Conservation (phyloP, 64 coral and sea anemone genomes). For the Cladopsammia gracilis region DNA sequence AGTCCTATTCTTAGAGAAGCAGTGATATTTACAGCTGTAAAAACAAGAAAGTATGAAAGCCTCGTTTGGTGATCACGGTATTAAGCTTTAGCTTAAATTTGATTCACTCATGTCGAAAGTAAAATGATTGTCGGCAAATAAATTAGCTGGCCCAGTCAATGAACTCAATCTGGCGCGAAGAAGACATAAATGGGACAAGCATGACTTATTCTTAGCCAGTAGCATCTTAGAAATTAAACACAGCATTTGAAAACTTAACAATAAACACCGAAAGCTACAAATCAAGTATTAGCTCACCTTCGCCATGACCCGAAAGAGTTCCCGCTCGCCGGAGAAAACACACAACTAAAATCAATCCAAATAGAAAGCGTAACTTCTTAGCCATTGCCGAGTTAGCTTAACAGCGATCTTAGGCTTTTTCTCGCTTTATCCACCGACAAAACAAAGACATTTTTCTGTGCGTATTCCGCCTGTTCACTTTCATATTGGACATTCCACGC, state of each 20-base stretch:
- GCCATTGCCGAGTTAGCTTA: background rate
- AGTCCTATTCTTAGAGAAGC: background rate
- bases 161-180: slow-evolving; percentile 6
- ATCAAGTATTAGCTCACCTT: slow-evolving; percentile 10
- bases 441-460: background rate
- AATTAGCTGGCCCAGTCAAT: background rate
- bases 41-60: background rate
- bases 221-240: too few species aligned
- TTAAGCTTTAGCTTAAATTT: background rate
- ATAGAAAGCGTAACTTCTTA: background rate
- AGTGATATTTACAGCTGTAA: background rate
- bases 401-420: background rate
- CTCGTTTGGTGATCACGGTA: too few species aligned
- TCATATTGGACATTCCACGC: background rate
- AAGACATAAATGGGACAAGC: background rate
- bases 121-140: too few species aligned
- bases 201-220: background rate
- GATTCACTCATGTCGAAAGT: background rate
- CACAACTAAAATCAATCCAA: background rate
- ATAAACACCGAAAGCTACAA: background rate
- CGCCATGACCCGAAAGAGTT: background rate
- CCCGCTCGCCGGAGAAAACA: background rate
- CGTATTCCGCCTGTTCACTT: background rate
- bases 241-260: background rate
- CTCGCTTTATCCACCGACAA: background rate